These are phyloP conservation scores for Gambusia holbrooki DNA, from an alignment of 2,113 vertebrate species.

Conservation along the genomic window DNA sequence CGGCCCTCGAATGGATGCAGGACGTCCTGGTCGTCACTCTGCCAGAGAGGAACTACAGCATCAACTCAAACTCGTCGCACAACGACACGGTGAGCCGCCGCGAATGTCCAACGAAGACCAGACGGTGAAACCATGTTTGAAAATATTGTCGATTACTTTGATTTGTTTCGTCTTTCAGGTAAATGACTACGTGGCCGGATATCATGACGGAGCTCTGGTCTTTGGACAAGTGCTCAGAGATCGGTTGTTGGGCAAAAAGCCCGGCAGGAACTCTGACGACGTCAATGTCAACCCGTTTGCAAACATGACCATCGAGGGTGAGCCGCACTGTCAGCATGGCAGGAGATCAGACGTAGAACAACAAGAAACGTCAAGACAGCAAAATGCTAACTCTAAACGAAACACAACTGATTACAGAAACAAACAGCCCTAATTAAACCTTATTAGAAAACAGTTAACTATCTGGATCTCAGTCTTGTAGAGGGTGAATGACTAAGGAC, in stretches of 20 bases:
- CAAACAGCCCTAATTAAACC: not conserved
- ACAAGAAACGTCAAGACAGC: not conserved
- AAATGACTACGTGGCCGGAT: conserved; percentile 85
- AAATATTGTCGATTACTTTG: no score
- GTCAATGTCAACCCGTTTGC: conserved; percentile 76
- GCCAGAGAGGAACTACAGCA: conserved; percentile 66
- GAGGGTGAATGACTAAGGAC: not conserved
- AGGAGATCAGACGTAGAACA: not conserved
- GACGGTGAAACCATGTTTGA: not conserved
- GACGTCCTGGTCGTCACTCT: conserved; percentile 91
- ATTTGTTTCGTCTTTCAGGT: conserved; percentile 18
- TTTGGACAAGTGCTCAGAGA: conserved; percentile 87
- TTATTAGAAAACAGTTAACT: not conserved
- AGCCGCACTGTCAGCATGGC: not conserved
- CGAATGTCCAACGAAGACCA: not conserved
- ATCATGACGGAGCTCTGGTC: conserved; percentile 87
- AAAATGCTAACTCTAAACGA: not conserved
- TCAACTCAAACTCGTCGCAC: not conserved
- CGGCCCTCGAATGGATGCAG: conserved; percentile 75
- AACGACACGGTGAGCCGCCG: conserved; percentile 64
- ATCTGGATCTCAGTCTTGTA: not conserved
- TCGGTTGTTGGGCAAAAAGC: conserved; percentile 43
- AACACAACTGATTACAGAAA: not conserved
- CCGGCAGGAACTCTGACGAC: accelerated
- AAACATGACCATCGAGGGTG: conserved; percentile 87